phyloP scores from a whole-genome alignment of 2,888 invertebrate genomes.

The Ormyrus thymus region DNA sequence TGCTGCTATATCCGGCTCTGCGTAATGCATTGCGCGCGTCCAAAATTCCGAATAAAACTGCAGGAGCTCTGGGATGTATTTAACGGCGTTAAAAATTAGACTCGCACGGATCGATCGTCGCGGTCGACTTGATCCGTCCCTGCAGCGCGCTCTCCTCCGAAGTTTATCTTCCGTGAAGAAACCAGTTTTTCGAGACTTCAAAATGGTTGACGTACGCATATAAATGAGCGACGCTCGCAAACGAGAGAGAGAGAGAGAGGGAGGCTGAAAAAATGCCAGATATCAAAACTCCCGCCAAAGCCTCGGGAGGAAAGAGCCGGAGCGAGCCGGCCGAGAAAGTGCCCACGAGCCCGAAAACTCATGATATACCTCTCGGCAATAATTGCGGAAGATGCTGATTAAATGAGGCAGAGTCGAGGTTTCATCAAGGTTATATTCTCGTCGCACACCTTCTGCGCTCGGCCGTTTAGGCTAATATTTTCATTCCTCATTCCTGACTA shows the following conservation, averaged over 20 bases:
- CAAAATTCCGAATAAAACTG: too few relatives aligned
- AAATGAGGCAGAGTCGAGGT: too few relatives aligned
- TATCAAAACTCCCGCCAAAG: background rate
- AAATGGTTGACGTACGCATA: constrained; percentile 35
- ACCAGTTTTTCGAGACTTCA: constrained; percentile 50
- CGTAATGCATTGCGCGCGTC: too few relatives aligned
- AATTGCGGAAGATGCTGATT: too few relatives aligned
- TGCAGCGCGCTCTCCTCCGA: constrained; percentile 31
- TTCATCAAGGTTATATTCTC: too few relatives aligned
- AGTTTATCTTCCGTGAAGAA: constrained; percentile 51
- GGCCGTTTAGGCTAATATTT: too few relatives aligned
- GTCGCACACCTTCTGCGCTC: too few relatives aligned
- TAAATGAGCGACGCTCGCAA: background rate
- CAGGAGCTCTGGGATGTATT: too few relatives aligned
- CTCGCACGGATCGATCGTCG: background rate
- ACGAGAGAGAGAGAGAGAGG: background rate
- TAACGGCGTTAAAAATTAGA: too few relatives aligned
- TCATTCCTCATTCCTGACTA: too few relatives aligned
- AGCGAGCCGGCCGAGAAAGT: background rate
- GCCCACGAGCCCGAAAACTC: too few relatives aligned
- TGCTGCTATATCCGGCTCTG: background rate
- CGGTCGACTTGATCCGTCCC: background rate
- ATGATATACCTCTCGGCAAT: too few relatives aligned
- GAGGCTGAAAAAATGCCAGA: background rate
- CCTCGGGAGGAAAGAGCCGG: background rate